Conservation (phyloP, 1,140 invertebrate species). For the Popillia japonica region DNA sequence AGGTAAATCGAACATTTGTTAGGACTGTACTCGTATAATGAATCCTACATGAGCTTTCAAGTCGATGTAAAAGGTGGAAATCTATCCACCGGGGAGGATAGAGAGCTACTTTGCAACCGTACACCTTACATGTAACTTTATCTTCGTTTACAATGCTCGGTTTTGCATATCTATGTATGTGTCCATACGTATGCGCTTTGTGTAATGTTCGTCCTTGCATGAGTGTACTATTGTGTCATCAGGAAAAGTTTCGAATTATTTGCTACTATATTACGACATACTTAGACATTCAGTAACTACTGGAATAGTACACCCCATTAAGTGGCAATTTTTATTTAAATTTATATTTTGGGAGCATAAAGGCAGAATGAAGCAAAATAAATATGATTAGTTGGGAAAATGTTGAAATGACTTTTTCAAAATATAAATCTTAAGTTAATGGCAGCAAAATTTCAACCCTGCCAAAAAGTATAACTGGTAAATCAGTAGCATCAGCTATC, state of each 20-base stretch:
- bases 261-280: too few relatives aligned
- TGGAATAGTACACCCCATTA: too few relatives aligned
- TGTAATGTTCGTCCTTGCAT: background rate
- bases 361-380: too few relatives aligned
- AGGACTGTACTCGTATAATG: conserved; percentile 24
- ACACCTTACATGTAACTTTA: background rate
- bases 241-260: background rate
- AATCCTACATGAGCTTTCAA: conserved; percentile 19
- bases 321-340: too few relatives aligned
- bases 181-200: background rate
- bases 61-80: background rate
- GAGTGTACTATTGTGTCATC: background rate
- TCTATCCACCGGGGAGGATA: background rate
- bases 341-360: too few relatives aligned
- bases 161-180: background rate
- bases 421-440: too few relatives aligned
- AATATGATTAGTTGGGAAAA: too few relatives aligned
- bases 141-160: background rate
- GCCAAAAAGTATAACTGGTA: too few relatives aligned
- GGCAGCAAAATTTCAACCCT: too few relatives aligned
- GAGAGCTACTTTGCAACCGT: conserved; percentile 1
- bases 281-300: too few relatives aligned
- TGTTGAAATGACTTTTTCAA: too few relatives aligned
- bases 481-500: too few relatives aligned
- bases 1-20: conserved; percentile 18